These are phyloP conservation scores for Cordilura impudica DNA, from an alignment of 2,888 invertebrate genomes.

Conservation along the genomic window DNA sequence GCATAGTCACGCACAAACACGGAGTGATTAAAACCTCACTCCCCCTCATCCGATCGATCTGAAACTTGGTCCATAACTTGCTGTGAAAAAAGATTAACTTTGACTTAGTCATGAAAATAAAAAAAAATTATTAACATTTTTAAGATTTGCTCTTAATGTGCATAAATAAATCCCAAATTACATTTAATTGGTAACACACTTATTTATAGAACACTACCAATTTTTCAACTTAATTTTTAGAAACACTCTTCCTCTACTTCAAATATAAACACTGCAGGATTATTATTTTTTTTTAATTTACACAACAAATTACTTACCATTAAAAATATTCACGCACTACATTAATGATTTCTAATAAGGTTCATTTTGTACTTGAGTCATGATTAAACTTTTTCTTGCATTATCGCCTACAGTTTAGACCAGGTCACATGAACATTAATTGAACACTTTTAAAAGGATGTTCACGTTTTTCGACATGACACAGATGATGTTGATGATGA, in stretches of 20 bases:
- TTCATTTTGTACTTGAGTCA: constrained; percentile 25
- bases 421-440: constrained; percentile 29
- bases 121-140: too few relatives aligned
- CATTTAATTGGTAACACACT: neutral
- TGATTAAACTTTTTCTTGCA: constrained; percentile 24
- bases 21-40: too few relatives aligned
- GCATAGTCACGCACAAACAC: too few relatives aligned
- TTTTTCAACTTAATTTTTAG: neutral
- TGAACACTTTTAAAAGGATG: constrained; percentile 49
- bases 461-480: constrained; percentile 45
- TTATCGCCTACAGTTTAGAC: constrained; percentile 14
- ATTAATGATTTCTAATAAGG: constrained; percentile 52
- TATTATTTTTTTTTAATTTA: constrained; percentile 46
- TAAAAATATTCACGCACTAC: constrained; percentile 52
- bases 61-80: too few relatives aligned
- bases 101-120: too few relatives aligned
- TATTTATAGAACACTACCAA: neutral
- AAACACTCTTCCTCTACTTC: neutral
- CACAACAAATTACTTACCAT: constrained; percentile 55
- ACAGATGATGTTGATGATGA: constrained; percentile 21
- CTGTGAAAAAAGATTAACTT: too few relatives aligned
- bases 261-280: neutral
- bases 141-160: too few relatives aligned
- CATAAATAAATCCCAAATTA: too few relatives aligned
- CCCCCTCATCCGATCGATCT: too few relatives aligned